These are phyloP conservation scores for Prunella himalayana DNA, from an alignment of 2,113 vertebrate genomes.

Conservation along the genomic window DNA sequence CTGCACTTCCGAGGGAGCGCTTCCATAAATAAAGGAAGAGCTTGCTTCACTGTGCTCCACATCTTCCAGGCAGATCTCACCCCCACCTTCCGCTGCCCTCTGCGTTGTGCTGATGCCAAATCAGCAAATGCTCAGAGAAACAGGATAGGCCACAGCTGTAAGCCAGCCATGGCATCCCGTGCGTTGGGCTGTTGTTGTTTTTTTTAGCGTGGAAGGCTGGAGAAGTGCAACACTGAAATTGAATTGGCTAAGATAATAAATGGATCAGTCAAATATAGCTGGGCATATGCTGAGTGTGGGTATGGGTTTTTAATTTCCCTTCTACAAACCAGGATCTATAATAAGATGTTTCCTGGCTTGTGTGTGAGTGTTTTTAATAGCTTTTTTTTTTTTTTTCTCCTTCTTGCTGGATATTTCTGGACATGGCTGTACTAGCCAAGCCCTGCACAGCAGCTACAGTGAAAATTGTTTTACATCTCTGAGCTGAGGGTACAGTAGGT, in stretches of 20 bases:
- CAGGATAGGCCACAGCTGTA: slow-evolving; percentile 52
- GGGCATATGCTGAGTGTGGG: slow-evolving; percentile 36
- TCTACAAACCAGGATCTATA: slow-evolving; percentile 47
- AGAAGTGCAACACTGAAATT: neutral
- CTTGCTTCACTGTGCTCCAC: neutral
- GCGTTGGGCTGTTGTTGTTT: neutral
- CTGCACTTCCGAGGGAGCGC: accelerated
- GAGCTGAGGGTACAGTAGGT: neutral
- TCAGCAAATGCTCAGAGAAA: slow-evolving; percentile 49
- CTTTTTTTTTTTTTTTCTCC: neutral
- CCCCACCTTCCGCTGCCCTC: neutral
- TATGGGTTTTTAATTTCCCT: slow-evolving; percentile 49
- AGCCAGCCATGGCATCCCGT: neutral
- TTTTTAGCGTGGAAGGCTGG: neutral
- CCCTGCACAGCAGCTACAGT: slow-evolving; percentile 4
- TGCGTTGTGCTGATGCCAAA: neutral
- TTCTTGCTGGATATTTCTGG: slow-evolving; percentile 12
- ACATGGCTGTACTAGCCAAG: slow-evolving; percentile 5
- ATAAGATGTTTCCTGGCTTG: slow-evolving; percentile 59
- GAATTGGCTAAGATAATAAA: slow-evolving; percentile 15
- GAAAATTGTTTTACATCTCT: slow-evolving; percentile 38
- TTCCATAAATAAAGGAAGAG: neutral
- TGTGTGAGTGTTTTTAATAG: slow-evolving; percentile 39
- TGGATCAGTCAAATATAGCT: slow-evolving; percentile 42
- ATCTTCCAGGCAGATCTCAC: neutral